Evolutionary conservation across 2,797 vertebrate genomes (phyloP), one percentile per base, ranked within the genome.

Genomic region (Kryptolebias ocellatus): DNA sequence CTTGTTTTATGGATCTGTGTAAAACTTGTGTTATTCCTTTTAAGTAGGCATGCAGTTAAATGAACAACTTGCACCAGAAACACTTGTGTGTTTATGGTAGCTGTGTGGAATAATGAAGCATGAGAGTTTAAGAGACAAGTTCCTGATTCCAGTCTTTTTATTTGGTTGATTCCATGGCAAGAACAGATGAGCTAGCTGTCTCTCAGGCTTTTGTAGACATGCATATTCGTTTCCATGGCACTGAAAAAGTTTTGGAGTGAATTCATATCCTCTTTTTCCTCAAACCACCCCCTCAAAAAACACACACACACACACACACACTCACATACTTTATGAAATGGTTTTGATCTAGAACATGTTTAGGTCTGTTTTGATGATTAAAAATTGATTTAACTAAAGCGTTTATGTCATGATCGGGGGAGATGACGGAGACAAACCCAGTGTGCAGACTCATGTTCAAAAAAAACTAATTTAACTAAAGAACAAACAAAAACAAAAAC

Each of bases 101-200:
- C n/a, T 45, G 29, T 71, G 67, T 74, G 67, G 45, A 82, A 73
- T 61, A 81, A 47, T 70, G 52, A 80, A 65, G 58, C 76, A 80
- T 74, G 46, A 31, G n/a, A 74, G 70, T 61, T 64, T 59, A 66
- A 56, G 69, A 84, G 79, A 74, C 5, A 77, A 56, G 59, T 82
- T 86, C 81, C 70, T 81, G 74, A 84, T 87, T 90, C 72, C 80
- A 80, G 72, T 77, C 57, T 82, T 87, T 89, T 90, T 88, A 24
- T 67, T 58, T 9, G 51, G 71, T 56, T 67, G 76, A 87, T 79
- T 61, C 85, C 76, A 85, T 75, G 80, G 82, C 70, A 82, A 66
- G 74, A 90, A 82, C 92, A 93, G 89, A 90, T 89, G 87, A 87
- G 75, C 74, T 80, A 91, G 90, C 90, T 92, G 88, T 89, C 83